Conservation (phyloP, 2,888 invertebrate genomes). For the Drosophila rubida region DNA sequence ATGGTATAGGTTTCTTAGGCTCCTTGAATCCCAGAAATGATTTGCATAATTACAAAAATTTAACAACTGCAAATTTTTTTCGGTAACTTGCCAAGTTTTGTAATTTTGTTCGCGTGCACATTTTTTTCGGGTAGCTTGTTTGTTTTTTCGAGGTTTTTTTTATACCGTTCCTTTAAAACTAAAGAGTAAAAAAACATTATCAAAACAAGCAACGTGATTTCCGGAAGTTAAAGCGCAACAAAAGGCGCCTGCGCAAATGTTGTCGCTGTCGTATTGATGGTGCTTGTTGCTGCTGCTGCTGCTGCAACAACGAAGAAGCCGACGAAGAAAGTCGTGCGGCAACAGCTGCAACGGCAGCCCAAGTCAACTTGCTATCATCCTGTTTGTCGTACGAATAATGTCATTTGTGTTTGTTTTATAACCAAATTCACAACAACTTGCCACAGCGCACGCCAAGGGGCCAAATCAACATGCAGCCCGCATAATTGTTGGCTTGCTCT, state of each 20-base stretch:
- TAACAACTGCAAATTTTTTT: slow-evolving; percentile 61
- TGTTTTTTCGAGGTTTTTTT: slow-evolving; percentile 11
- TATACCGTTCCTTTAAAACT: slow-evolving; percentile 46
- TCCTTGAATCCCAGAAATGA: background rate
- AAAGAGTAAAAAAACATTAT: slow-evolving; percentile 59
- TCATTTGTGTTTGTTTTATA: slow-evolving; percentile 80
- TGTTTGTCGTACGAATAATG: slow-evolving; percentile 79
- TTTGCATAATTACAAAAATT: slow-evolving; percentile 65
- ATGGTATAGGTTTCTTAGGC: background rate
- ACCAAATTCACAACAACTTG: slow-evolving; percentile 72
- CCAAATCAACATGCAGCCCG: slow-evolving; percentile 47
- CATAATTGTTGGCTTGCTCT: slow-evolving; percentile 52
- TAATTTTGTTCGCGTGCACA: slow-evolving; percentile 76
- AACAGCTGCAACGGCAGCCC: slow-evolving; percentile 66
- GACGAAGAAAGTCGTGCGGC: slow-evolving; percentile 73
- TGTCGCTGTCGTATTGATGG: slow-evolving; percentile 73
- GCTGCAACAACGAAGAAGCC: slow-evolving; percentile 50
- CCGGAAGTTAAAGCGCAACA: slow-evolving; percentile 75
- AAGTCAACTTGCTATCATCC: slow-evolving; percentile 57
- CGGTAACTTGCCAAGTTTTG: slow-evolving; percentile 60
- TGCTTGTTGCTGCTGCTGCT: slow-evolving; percentile 34
- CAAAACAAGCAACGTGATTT: slow-evolving; percentile 73
- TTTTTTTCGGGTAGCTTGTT: slow-evolving; percentile 17
- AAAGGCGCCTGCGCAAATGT: slow-evolving; percentile 74
- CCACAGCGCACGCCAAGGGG: slow-evolving; percentile 42